These are phyloP conservation scores for Capreolus pygargus DNA, from an alignment of 2,113 vertebrate genomes.

Conservation along the genomic window DNA sequence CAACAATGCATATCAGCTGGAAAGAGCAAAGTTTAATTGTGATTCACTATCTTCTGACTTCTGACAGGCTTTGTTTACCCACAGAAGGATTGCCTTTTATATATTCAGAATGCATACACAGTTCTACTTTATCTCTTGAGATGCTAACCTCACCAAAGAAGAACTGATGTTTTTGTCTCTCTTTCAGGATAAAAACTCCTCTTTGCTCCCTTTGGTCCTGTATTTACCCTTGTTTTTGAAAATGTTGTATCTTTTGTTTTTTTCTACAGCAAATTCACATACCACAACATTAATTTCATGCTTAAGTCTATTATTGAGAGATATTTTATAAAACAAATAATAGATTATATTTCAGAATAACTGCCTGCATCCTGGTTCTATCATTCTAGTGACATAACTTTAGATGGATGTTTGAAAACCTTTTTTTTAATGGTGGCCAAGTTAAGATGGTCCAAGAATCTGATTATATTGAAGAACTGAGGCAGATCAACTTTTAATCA, in stretches of 20 bases:
- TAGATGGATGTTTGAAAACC: not conserved
- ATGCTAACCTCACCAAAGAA: not conserved
- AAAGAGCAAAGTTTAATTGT: constrained; percentile 45
- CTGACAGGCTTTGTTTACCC: not conserved
- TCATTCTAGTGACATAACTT: not conserved
- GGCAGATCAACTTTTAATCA: not conserved
- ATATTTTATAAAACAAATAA: not conserved
- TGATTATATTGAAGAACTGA: not conserved
- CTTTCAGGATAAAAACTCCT: not conserved
- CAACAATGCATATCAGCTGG: not conserved
- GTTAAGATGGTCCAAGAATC: not conserved
- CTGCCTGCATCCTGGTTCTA: not conserved
- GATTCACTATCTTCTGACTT: constrained; percentile 12
- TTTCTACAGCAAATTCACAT: not conserved
- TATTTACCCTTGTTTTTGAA: not conserved
- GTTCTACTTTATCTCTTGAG: not conserved
- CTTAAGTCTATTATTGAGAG: not conserved
- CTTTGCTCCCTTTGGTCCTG: not conserved
- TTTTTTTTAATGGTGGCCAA: not conserved
- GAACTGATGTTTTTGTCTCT: not conserved
- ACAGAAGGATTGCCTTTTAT: not conserved
- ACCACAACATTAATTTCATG: not conserved
- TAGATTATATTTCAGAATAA: not conserved
- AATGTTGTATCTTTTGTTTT: not conserved
- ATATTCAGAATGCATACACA: not conserved